Evolutionary conservation across 2,888 invertebrate species (phyloP).

Genomic region (Oscheius sp.): DNA sequence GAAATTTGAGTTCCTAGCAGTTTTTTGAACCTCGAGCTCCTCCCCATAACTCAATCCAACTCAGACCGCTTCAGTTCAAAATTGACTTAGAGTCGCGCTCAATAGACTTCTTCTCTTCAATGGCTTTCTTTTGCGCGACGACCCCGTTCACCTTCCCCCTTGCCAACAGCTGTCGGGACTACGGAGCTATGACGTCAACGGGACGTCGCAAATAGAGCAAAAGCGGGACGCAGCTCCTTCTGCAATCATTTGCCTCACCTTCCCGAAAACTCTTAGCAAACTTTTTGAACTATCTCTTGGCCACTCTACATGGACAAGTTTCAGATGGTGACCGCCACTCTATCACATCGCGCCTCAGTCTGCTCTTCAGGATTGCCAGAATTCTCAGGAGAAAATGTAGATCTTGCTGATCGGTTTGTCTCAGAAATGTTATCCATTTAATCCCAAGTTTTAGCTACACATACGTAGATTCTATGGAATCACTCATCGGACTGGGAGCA

Average conservation of each 20-base stretch:
- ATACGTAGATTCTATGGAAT: constrained; percentile 54
- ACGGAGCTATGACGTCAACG: constrained; percentile 23
- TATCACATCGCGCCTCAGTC: constrained; percentile 13
- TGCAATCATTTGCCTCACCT: constrained; percentile 1
- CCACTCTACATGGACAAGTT: neutral
- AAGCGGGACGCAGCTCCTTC: constrained; percentile 12
- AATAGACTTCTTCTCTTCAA: too few relatives aligned
- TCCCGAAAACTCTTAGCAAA: neutral
- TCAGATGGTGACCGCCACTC: constrained; percentile 17
- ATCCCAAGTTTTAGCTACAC: constrained; percentile 39
- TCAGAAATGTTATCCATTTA: neutral
- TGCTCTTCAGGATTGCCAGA: constrained; percentile 17
- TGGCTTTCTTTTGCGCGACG: too few relatives aligned
- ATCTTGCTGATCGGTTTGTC: constrained; percentile 4
- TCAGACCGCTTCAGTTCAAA: too few relatives aligned
- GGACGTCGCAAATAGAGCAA: constrained; percentile 28
- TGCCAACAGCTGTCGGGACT: constrained; percentile 25
- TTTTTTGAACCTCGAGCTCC: too few relatives aligned
- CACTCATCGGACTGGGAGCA: constrained; percentile 64
- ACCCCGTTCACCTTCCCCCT: constrained; percentile 4
- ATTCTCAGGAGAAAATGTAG: constrained; percentile 11
- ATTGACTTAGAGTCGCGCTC: too few relatives aligned
- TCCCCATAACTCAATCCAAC: too few relatives aligned
- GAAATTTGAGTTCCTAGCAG: too few relatives aligned
- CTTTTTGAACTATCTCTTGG: constrained; percentile 3